Conservation (phyloP, 2,113 vertebrate genomes). For the Pomatorhinus ruficollis region DNA sequence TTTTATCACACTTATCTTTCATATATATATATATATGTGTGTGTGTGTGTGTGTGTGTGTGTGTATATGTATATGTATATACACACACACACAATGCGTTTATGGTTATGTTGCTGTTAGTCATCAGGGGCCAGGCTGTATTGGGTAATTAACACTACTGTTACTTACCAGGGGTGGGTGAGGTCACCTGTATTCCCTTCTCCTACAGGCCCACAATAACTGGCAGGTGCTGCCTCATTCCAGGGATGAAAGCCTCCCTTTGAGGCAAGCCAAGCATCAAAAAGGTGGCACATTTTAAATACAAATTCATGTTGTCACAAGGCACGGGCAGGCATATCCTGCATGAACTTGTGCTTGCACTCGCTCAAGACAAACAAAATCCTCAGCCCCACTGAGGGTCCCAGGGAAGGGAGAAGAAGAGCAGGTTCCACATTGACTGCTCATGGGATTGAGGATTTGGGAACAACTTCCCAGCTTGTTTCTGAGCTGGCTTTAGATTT, state of each 20-base stretch:
- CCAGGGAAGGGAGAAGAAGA: background rate
- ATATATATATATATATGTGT: too few species aligned
- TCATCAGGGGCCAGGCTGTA: background rate
- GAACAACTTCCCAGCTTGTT: background rate
- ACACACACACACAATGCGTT: too few species aligned
- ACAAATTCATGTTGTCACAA: background rate
- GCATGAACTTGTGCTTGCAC: background rate
- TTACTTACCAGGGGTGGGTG: background rate
- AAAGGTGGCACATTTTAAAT: background rate
- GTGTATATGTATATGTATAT: too few species aligned
- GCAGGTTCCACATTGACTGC: background rate
- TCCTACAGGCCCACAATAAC: background rate
- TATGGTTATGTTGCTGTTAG: background rate
- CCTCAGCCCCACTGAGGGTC: background rate
- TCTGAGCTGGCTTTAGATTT: background rate
- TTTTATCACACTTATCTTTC: background rate
- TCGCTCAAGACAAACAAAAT: background rate
- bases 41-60: too few species aligned
- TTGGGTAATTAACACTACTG: background rate
- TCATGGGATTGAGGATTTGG: background rate
- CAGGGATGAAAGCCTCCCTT: background rate
- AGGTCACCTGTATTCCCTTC: background rate
- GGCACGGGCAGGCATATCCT: fast-evolving
- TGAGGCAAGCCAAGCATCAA: background rate
- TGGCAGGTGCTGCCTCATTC: background rate